Evolutionary conservation across 2,797 vertebrate species (phyloP).

Genomic region (Urophycis tenuis): DNA sequence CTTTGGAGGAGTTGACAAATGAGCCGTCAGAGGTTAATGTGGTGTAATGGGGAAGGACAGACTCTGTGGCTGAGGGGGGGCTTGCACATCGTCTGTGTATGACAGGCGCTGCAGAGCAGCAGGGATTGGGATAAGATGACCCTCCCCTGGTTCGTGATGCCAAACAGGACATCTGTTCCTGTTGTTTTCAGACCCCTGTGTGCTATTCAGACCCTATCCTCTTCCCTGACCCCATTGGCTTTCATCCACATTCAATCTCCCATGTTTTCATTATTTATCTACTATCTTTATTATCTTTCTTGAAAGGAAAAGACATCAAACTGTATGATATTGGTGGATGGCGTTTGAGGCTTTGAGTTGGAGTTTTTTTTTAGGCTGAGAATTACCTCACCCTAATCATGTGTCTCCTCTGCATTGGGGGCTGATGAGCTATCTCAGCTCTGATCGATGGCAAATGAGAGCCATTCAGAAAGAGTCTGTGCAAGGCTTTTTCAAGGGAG

Average conservation of each 20-base stretch:
- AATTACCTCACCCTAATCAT: conserved; percentile 9
- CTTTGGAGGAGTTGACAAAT: conserved; percentile 4
- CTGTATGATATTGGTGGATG: not conserved
- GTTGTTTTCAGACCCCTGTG: conserved; percentile 27
- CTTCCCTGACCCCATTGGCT: not conserved
- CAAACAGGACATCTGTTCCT: conserved; percentile 58
- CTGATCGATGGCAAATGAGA: conserved; percentile 51
- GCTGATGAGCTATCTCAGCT: conserved; percentile 35
- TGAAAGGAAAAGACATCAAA: not conserved
- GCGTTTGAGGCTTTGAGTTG: conserved; percentile 5
- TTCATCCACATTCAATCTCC: not conserved
- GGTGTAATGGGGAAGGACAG: conserved; percentile 31
- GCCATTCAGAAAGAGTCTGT: conserved; percentile 23
- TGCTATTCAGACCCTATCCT: not conserved
- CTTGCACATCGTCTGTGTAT: conserved; percentile 55
- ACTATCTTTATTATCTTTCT: not conserved
- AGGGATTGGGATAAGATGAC: conserved; percentile 58
- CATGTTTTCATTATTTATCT: not conserved
- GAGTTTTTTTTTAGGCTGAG: not conserved
- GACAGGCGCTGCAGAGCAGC: conserved; percentile 42
- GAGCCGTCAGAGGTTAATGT: conserved; percentile 33
- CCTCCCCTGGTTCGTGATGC: conserved; percentile 44
- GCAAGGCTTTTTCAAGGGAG: not conserved
- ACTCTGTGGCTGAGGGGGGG: conserved; percentile 35
- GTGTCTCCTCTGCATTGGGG: conserved; percentile 15